Base-by-base conservation (phyloP, 2,113 vertebrate species). In the Asarcornis scutulata region DNA sequence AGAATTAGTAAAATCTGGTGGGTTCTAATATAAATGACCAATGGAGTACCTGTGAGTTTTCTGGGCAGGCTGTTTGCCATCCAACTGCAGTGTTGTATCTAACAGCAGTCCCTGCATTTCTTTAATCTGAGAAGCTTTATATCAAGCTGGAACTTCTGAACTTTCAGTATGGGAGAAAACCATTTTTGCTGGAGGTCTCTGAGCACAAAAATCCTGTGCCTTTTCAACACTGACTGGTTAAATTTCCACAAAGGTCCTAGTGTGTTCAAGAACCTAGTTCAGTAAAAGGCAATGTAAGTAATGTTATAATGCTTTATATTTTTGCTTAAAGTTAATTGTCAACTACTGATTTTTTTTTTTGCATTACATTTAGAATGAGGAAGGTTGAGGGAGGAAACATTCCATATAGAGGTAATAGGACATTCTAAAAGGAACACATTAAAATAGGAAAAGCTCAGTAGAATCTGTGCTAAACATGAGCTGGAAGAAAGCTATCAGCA, bases 191-290 rank as follows among this genome's bases (percentile, higher is more conserved):
- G 60, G 56, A 92, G 66, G 75, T 96, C 78, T 86, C 75, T 66
- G 96, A 97, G 97, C 96, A 96, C 96, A 96, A 88, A 91, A 97
- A 90, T 97, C 86, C 93, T 63, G 97, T 98, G 98, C 98, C 98
- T 98, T 98, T 96, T 97, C 78, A 96, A 87, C 91, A 69, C 62
- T 89, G 87, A 96, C 91, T 95, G 67, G 78, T 88, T 90, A 89
- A 80, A 97, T 85, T 97, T 97, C 93, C 84, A 63, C 62, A 86
- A 96, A 97, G 89, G 88, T 96, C 93, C 52, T 97, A 92, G 90
- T 86, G 89, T 91, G 85, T 96, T 97, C 94, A 91, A 75, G 81
- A 93, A 83, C 89, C 86, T 97, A 95, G 56, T 92, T 95, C 95
- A 91, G 73, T 88, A 89, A 95, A 94, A 96, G 72, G 63, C 91